Evolutionary conservation across 1,140 invertebrate genomes (phyloP), one percentile per base, ranked within the genome.

Genomic region (Odontomachus brunneus): DNA sequence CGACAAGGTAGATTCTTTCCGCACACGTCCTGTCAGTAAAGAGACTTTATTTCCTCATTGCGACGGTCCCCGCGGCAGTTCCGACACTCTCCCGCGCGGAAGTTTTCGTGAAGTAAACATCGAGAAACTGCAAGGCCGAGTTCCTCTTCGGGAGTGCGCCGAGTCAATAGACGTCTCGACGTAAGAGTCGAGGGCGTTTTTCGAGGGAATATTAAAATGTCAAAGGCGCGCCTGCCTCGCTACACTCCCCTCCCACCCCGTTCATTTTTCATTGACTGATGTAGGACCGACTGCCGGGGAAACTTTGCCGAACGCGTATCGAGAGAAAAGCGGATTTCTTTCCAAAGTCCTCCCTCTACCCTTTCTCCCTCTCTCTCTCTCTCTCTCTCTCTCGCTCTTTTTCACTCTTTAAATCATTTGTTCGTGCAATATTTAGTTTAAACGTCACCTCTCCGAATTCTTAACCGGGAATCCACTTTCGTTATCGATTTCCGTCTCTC

Each of bases 111-210:
- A 15, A 53, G 74, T 53, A 76, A 76, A 76, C 49, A 76, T 49
- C 49, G 62, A 22, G 62, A 76, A 66, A 53, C 48, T 76, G 49
- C 62, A 55, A 76, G 2, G 29, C 5, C 29, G 29, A 33, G 29
- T 33, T 5, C 29, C 29, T 33, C 29, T 33, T 33, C 29, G 2
- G 2, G 2, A 33, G 29, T 11, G 17, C 24, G 29, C 22, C 78
- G 44, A 84, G 60, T 53, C 26, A 84, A 85, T 84, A 72, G 76
- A 84, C 59, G 60, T 24, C 51, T 75, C 78, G 60, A 75, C 53
- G 44, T 57, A 22, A 38, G 33, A 66, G 29, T 72, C 69, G 26
- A 53, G n/a, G n/a, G 38, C 26, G 65, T 74, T 49, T 63, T 74
- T 49, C 49, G 33, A 17, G 22, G n/a, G 44, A 83, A 59, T 55